phyloP scores from a whole-genome alignment of 2,797 vertebrate species.

The Geotrypetes seraphini region DNA sequence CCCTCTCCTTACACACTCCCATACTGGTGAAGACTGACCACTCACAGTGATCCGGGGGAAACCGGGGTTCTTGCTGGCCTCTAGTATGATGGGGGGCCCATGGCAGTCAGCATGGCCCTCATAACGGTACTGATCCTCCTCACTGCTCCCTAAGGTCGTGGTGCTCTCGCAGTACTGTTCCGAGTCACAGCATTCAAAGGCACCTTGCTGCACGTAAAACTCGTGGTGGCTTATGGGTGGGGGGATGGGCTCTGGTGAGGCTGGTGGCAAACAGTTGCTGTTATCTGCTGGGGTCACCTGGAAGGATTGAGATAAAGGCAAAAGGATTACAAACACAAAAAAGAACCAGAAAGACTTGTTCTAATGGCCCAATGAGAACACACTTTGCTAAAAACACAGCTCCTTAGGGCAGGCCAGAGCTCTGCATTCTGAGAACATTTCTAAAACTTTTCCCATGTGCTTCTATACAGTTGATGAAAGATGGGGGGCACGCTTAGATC shows the following conservation, averaged over 20 bases:
- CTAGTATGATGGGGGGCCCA: constrained; percentile 59
- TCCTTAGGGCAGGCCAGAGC: too few species aligned
- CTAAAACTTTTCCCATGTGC: too few species aligned
- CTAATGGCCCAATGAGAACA: too few species aligned
- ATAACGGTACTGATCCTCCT: constrained; percentile 64
- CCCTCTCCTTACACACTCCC: too few species aligned
- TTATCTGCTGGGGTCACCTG: constrained; percentile 44
- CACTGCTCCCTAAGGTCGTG: constrained; percentile 52
- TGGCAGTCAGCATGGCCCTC: constrained; percentile 51
- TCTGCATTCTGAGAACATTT: too few species aligned
- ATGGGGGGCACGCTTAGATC: too few species aligned
- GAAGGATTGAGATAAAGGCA: neutral
- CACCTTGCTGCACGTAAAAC: constrained; percentile 48
- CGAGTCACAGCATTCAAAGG: constrained; percentile 55
- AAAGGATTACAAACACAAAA: too few species aligned
- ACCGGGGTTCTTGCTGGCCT: constrained; percentile 72
- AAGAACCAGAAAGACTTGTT: too few species aligned
- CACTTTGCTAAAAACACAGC: too few species aligned
- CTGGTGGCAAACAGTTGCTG: constrained; percentile 44
- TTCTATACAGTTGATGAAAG: too few species aligned
- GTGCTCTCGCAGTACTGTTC: constrained; percentile 71
- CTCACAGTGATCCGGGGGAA: constrained; percentile 69
- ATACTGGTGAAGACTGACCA: too few species aligned
- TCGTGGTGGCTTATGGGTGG: constrained; percentile 62
- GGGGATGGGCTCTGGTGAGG: constrained; percentile 51